Conservation (phyloP, 2,113 vertebrate species). For the Hiodon tergisus region DNA sequence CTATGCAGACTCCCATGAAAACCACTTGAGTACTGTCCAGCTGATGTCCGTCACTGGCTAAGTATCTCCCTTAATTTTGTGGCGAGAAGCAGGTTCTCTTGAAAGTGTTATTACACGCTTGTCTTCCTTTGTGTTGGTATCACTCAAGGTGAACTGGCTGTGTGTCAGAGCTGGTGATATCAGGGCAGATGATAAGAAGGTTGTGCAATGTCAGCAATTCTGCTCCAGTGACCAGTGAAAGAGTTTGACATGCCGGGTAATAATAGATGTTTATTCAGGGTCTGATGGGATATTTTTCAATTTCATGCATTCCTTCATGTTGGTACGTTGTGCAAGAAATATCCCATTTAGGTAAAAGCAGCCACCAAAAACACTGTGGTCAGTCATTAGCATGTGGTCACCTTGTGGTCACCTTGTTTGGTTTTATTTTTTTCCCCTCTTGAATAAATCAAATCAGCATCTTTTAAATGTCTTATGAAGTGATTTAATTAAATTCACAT, state of each 20-base stretch:
- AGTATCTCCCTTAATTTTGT: background rate
- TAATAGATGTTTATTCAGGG: constrained; percentile 12
- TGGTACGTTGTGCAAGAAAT: constrained; percentile 2
- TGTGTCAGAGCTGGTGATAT: background rate
- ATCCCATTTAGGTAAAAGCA: background rate
- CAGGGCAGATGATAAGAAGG: constrained; percentile 1
- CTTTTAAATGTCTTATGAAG: constrained; percentile 12
- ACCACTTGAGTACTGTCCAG: background rate
- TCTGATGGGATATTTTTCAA: background rate
- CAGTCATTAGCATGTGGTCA: background rate
- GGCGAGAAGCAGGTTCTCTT: background rate
- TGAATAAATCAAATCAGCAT: background rate
- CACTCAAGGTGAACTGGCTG: constrained; percentile 8
- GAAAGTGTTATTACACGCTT: constrained; percentile 7
- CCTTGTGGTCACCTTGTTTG: background rate
- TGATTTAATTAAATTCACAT: background rate
- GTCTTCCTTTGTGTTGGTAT: constrained; percentile 13
- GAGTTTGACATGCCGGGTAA: background rate
- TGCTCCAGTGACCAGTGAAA: background rate
- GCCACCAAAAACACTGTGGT: background rate
- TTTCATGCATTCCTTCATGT: background rate
- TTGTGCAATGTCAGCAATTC: background rate
- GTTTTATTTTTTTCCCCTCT: background rate
- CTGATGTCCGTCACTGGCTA: background rate
- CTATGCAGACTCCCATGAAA: background rate